phyloP scores from a whole-genome alignment of 2,888 invertebrate genomes.

The Tetragonisca angustula region DNA sequence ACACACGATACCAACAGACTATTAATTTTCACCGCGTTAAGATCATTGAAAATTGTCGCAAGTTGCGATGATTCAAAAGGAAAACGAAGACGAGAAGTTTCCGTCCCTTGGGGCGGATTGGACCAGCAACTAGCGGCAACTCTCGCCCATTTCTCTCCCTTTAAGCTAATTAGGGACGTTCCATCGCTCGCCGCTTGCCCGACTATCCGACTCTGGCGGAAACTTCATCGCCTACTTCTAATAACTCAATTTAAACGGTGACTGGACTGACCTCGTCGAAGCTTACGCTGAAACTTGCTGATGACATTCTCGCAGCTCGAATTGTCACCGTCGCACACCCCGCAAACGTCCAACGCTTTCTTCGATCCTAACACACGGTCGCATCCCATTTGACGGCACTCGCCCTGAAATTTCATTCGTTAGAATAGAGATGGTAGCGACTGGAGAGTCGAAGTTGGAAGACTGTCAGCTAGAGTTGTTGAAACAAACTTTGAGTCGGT shows the following conservation, averaged over 20 bases:
- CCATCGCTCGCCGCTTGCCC: neutral
- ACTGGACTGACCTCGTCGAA: conserved; percentile 83
- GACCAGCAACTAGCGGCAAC: conserved; percentile 36
- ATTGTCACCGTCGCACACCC: conserved; percentile 88
- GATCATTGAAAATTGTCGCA: no score
- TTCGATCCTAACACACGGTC: conserved; percentile 87
- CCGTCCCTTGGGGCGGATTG: neutral
- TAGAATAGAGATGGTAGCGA: neutral
- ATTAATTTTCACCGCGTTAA: no score
- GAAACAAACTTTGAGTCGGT: no score
- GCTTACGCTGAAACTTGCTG: conserved; percentile 81
- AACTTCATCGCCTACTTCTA: conserved; percentile 46
- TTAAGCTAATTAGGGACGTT: conserved; percentile 49
- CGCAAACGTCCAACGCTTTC: conserved; percentile 86
- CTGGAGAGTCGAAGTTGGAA: no score
- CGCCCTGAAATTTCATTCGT: conserved; percentile 82
- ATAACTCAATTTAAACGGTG: conserved; percentile 51
- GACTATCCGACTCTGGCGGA: conserved; percentile 31
- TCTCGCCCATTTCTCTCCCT: conserved; percentile 11
- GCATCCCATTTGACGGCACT: conserved; percentile 87
- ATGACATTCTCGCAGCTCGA: conserved; percentile 86
- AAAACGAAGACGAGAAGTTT: neutral
- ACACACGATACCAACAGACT: no score
- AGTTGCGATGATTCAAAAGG: neutral
- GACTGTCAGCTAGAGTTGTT: no score